Evolutionary conservation across 2,888 invertebrate genomes (phyloP).

Genomic region (Leucozona laternaria): DNA sequence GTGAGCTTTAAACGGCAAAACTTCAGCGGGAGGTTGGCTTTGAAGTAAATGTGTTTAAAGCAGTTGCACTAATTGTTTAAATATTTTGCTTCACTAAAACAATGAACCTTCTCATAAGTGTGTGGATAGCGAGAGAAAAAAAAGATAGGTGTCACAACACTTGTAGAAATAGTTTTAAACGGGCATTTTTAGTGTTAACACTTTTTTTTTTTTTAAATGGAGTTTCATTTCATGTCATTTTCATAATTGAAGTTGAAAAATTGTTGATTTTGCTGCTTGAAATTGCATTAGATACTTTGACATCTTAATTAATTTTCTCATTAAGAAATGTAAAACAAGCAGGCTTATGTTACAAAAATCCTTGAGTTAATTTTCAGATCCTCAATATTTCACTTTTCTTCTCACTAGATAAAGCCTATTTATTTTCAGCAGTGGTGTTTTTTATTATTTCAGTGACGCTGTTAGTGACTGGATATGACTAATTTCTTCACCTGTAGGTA

Average conservation of each 20-base stretch:
- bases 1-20: slow-evolving; percentile 42
- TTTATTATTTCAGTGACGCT: too few relatives aligned
- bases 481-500: too few relatives aligned
- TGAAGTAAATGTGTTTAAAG: slow-evolving; percentile 20
- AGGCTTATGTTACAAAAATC: too few relatives aligned
- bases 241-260: not conserved
- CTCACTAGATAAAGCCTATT: too few relatives aligned
- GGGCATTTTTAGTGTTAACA: not conserved
- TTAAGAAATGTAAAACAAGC: too few relatives aligned
- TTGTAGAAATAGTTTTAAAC: not conserved
- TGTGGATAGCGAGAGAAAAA: not conserved
- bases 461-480: too few relatives aligned
- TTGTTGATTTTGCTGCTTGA: too few relatives aligned
- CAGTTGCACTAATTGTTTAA: slow-evolving; percentile 29
- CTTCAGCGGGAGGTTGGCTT: slow-evolving; percentile 28
- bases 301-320: too few relatives aligned
- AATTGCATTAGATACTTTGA: not conserved
- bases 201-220: not conserved
- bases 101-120: not conserved
- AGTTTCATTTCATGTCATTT: not conserved
- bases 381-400: too few relatives aligned
- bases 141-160: not conserved
- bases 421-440: too few relatives aligned
- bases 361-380: too few relatives aligned
- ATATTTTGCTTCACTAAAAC: not conserved